Conservation (phyloP, 2,888 invertebrate genomes). For the Cephus pygmeus region DNA sequence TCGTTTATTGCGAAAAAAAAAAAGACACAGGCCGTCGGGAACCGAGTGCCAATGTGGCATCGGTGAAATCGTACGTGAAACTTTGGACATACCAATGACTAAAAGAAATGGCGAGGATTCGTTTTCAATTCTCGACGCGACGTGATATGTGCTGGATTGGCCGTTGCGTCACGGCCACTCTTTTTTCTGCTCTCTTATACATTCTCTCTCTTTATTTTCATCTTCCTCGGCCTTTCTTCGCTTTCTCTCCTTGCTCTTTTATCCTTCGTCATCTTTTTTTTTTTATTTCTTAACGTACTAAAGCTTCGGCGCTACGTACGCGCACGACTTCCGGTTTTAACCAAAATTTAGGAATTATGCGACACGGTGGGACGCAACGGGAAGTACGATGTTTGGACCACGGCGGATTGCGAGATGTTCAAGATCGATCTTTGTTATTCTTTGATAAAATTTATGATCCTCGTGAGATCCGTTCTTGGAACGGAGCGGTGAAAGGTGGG, state of each 20-base stretch:
- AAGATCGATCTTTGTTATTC: no score
- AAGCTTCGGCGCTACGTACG: slow-evolving; percentile 8
- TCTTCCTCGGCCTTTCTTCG: neutral
- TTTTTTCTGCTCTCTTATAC: no score
- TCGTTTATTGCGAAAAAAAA: slow-evolving; percentile 60
- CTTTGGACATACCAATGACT: slow-evolving; percentile 63
- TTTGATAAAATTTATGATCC: no score
- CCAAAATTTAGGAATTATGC: no score
- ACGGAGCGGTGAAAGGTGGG: no score
- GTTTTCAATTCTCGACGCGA: slow-evolving; percentile 47
- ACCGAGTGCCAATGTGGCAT: slow-evolving; percentile 60
- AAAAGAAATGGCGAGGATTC: slow-evolving; percentile 50
- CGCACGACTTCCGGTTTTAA: no score
- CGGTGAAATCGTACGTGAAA: slow-evolving; percentile 40
- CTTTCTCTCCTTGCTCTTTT: no score
- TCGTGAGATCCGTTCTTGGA: no score
- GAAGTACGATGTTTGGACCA: slow-evolving; percentile 30
- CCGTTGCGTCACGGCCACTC: slow-evolving; percentile 15
- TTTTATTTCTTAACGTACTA: slow-evolving; percentile 5
- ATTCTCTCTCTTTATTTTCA: slow-evolving; percentile 9
- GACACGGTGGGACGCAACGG: slow-evolving; percentile 34
- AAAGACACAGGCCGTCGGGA: slow-evolving; percentile 55
- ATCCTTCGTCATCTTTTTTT: slow-evolving; percentile 2
- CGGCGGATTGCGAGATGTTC: slow-evolving; percentile 39
- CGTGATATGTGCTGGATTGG: slow-evolving; percentile 57